Conservation (phyloP, 2,797 vertebrate species). For the Poeciliopsis paucimaculata region DNA sequence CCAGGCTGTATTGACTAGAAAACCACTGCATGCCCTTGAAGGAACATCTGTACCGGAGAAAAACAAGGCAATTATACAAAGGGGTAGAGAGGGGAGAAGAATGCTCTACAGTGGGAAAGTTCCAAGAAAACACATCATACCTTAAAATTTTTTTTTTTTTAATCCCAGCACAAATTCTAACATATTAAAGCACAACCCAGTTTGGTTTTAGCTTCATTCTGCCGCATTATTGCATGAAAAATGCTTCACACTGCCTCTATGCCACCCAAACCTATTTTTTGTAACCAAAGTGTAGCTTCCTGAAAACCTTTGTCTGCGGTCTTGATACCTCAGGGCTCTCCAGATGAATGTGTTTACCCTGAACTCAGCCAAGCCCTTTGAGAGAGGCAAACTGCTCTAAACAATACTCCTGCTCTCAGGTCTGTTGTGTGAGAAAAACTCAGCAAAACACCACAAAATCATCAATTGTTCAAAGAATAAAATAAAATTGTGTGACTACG, state of each 20-base stretch:
- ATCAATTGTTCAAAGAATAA: slow-evolving; percentile 35
- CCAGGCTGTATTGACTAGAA: slow-evolving; percentile 80
- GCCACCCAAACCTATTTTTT: neutral
- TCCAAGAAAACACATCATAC: slow-evolving; percentile 50
- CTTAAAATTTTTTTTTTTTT: no score
- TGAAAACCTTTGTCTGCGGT: slow-evolving; percentile 60
- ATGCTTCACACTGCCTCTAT: slow-evolving; percentile 12
- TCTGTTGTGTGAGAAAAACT: slow-evolving; percentile 50
- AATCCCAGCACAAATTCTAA: slow-evolving; percentile 33
- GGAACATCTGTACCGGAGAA: slow-evolving; percentile 83
- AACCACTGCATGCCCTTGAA: slow-evolving; percentile 83
- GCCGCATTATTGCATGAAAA: slow-evolving; percentile 30
- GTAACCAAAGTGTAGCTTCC: slow-evolving; percentile 22
- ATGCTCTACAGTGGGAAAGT: slow-evolving; percentile 56
- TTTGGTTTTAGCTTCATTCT: slow-evolving; percentile 25
- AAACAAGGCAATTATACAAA: slow-evolving; percentile 84
- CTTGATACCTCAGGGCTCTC: slow-evolving; percentile 62
- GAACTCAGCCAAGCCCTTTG: slow-evolving; percentile 59
- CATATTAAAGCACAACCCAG: slow-evolving; percentile 29
- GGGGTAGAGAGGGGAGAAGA: slow-evolving; percentile 57
- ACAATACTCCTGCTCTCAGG: slow-evolving; percentile 50
- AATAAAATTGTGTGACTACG: slow-evolving; percentile 26
- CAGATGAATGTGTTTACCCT: slow-evolving; percentile 66
- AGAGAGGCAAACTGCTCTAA: slow-evolving; percentile 56
- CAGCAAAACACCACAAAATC: slow-evolving; percentile 29